Base-by-base conservation (phyloP, 1,140 invertebrate genomes). In the Brachionus asplanchnoidis region DNA sequence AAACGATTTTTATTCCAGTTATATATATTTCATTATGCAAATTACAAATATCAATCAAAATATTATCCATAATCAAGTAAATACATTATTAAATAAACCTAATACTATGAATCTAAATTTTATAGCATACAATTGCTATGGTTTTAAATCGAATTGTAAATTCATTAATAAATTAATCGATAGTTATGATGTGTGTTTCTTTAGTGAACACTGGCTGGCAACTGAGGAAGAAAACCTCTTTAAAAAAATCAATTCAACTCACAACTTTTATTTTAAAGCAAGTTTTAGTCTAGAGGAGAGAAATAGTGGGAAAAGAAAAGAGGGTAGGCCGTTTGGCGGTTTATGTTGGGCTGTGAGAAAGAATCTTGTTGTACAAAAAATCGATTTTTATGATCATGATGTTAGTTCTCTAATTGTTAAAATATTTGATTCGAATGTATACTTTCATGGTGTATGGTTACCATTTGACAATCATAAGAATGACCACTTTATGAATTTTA, bases 111-210 rank as follows among this genome's bases (percentile, higher is more conserved):
- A 28, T 28, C 28, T 28, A 28, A 28, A 28, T 28, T 28, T 28
- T 28, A 28, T 28, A 28, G 28, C 68, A 17, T 73, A 40, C n/a
- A 73, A 73, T 17, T 73, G 68, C 32, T 73, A 40, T 73, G 68
- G 68, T 23, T 40, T 73, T n/a, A 73, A 73, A 73, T 73, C 68
- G n/a, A 73, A 73, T 36, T 14, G 28, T n/a, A 11, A n/a, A n/a
- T 73, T 40, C 17, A 17, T 73, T 42, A 11, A 14, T 40, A 73
- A 73, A 40, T 42, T 73, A 14, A 12, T 73, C n/a, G 0, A 40
- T 12, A 42, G 40, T n/a, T 73, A 14, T 17, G 68, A 73, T 42
- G 40, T 73, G 3, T 73, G 68, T 17, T 73, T 73, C 17, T 40
- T 73, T 14, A 42, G 7, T 2, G 68, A 73, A n/a, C 68, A 73